phyloP scores from a whole-genome alignment of 2,797 vertebrate species.

The Platalea minor region DNA sequence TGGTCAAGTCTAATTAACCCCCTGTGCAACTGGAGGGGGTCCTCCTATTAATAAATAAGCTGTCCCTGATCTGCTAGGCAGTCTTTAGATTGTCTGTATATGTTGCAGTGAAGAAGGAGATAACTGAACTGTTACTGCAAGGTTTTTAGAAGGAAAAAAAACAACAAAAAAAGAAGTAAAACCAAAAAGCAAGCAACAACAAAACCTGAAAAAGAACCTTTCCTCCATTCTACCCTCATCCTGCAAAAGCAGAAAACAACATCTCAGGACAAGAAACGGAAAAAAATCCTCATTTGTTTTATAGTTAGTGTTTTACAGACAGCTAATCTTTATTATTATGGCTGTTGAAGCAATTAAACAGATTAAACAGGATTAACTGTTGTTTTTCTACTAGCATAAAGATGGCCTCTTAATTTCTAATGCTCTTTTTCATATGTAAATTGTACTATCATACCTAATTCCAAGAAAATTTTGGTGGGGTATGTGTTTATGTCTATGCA shows the following conservation, averaged over 20 bases:
- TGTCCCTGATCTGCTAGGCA: not conserved
- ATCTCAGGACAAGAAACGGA: not conserved
- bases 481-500: not conserved
- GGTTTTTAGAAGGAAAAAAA: not conserved
- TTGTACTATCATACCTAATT: not conserved
- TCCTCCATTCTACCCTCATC: not conserved
- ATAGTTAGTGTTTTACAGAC: constrained; percentile 33
- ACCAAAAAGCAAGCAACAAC: not conserved
- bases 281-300: constrained; percentile 8
- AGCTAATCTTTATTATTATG: constrained; percentile 56
- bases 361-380: constrained; percentile 34
- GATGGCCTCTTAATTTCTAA: constrained; percentile 51
- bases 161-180: not conserved
- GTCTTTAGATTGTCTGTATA: not conserved
- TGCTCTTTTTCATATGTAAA: not conserved
- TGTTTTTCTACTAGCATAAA: constrained; percentile 44
- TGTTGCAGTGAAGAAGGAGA: not conserved
- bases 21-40: not conserved
- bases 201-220: not conserved
- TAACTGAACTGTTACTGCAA: not conserved
- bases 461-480: not conserved
- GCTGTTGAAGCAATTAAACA: constrained; percentile 44
- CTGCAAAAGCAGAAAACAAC: not conserved
- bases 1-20: not conserved
- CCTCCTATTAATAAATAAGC: not conserved